These are phyloP conservation scores for Napeogenes sylphis DNA, from an alignment of 2,888 invertebrate genomes.

Conservation along the genomic window DNA sequence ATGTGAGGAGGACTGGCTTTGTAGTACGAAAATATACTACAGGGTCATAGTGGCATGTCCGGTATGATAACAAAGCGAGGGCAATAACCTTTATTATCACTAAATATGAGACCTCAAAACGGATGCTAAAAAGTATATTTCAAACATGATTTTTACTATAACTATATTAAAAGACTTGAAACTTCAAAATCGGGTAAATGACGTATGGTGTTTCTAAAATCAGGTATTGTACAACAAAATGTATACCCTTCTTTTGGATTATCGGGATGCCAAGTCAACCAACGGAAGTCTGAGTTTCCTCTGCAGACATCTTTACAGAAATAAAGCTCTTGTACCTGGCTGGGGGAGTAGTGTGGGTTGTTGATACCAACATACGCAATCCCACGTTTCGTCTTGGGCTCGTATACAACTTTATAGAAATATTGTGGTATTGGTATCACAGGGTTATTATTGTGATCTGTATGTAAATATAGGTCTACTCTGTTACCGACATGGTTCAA, in stretches of 20 bases:
- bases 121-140: conserved; percentile 6
- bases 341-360: conserved; percentile 72
- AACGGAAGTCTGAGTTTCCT: conserved; percentile 68
- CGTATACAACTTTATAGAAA: conserved; percentile 76
- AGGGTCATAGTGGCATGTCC: conserved; percentile 22
- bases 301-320: conserved; percentile 74
- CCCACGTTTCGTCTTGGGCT: conserved; percentile 64
- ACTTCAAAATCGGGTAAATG: conserved; percentile 76
- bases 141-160: conserved; percentile 4
- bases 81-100: conserved; percentile 16
- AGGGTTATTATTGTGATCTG: conserved; percentile 58
- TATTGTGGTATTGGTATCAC: conserved; percentile 68
- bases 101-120: background rate
- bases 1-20: background rate
- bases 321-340: conserved; percentile 49
- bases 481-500: conserved; percentile 53
- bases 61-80: conserved; percentile 21
- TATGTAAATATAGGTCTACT: conserved; percentile 59
- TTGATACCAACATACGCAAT: conserved; percentile 80
- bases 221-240: conserved; percentile 79
- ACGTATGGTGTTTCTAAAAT: conserved; percentile 68
- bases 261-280: conserved; percentile 78
- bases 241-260: conserved; percentile 71
- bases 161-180: conserved; percentile 47
- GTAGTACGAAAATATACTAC: background rate